Evolutionary conservation across 2,797 vertebrate genomes (phyloP), one percentile per base, ranked within the genome.

Genomic region (Miopithecus talapoin): DNA sequence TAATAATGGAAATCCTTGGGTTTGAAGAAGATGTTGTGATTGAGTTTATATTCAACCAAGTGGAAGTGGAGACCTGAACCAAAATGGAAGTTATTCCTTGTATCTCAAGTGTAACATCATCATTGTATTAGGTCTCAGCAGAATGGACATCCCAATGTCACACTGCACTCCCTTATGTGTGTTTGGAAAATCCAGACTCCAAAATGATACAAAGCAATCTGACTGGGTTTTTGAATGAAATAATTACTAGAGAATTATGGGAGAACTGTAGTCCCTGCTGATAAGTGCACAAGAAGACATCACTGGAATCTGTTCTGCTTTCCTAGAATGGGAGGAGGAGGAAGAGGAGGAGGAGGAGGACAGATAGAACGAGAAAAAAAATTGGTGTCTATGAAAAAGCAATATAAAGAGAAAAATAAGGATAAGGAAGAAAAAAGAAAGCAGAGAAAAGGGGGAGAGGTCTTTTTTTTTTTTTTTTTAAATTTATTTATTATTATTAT

Each of bases 31-130:
- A 99, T 97, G 50, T 19, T 21, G 50, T 53, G 6, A 99, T 99
- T 98, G 99, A 99, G 98, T 99, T 99, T 99, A 99, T 99, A 99
- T 99, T 99, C 99, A 99, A 99, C 99, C 99, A 99, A 99, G 99
- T 99, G 98, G 99, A 99, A 98, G 99, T 99, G 98, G 99, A 99
- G 99, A 99, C 99, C 99, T 99, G 99, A 99, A 99, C 99, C 99
- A 99, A 99, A 99, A 53, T 99, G 99, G 99, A 99, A 99, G 99
- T 99, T 99, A 99, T 99, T 99, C 99, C 99, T 99, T 99, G 99
- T 99, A 99, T 99, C 99, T 99, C 99, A 99, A 99, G 99, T 99
- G 99, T 53, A 53, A 99, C 99, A 99, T 99, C 99, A 99, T 99
- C 99, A 99, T 99, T 99, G 99, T 99, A 99, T 99, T 99, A 99